phyloP scores from a whole-genome alignment of 2,888 invertebrate genomes.

The Drosophila sordidula region DNA sequence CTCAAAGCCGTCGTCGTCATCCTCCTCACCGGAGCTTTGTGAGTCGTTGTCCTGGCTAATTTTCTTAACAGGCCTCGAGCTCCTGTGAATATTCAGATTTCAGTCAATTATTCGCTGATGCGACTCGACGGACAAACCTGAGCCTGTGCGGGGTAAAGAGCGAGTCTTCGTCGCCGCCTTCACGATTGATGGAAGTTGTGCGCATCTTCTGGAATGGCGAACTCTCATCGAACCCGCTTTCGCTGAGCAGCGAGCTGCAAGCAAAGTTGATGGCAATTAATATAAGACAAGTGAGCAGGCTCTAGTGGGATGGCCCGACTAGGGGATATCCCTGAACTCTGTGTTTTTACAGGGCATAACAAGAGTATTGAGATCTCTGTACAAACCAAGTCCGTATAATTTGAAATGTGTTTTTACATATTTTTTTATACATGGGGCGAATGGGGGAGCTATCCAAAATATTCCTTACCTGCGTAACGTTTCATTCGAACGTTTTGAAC shows the following conservation, averaged over 20 bases:
- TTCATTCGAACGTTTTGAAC: no score
- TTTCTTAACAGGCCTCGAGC: slow-evolving; percentile 89
- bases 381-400: no score
- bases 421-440: no score
- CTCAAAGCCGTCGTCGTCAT: slow-evolving; percentile 92
- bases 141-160: slow-evolving; percentile 88
- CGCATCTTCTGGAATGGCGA: slow-evolving; percentile 87
- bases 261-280: slow-evolving; percentile 1
- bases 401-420: no score
- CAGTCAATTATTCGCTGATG: slow-evolving; percentile 4
- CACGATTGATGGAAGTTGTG: slow-evolving; percentile 87
- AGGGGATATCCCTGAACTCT: no score
- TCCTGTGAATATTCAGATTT: slow-evolving; percentile 84
- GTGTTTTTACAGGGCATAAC: no score
- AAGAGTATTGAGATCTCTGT: no score
- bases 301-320: no score
- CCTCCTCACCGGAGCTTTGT: slow-evolving; percentile 94
- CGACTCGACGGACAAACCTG: slow-evolving; percentile 85
- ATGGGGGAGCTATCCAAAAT: no score
- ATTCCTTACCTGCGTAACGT: no score
- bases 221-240: slow-evolving; percentile 90
- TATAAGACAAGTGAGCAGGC: neutral
- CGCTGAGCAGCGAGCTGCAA: slow-evolving; percentile 88
- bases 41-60: slow-evolving; percentile 89
- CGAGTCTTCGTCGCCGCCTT: slow-evolving; percentile 87